Conservation (phyloP, 2,888 invertebrate genomes). For the Megastigmus dorsalis region DNA sequence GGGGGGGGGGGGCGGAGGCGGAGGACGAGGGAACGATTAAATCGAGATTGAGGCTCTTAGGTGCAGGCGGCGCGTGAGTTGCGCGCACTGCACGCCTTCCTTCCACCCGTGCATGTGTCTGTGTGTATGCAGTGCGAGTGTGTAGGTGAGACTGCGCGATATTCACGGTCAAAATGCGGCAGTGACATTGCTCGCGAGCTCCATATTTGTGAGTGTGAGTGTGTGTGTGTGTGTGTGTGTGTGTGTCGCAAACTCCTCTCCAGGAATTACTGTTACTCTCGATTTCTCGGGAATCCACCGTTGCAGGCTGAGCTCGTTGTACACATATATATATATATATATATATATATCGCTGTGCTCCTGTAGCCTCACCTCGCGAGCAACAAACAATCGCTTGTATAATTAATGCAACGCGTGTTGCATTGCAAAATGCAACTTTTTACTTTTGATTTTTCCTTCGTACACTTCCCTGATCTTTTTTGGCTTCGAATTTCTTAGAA, state of each 20-base stretch:
- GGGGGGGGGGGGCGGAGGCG: conserved; percentile 22
- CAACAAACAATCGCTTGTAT: too few species aligned
- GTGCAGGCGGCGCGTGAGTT: conserved; percentile 37
- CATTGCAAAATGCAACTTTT: conserved; percentile 33
- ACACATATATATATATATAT: too few species aligned
- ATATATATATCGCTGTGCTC: too few species aligned
- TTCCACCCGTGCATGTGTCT: too few species aligned
- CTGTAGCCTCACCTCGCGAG: too few species aligned
- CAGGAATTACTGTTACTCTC: conserved; percentile 55
- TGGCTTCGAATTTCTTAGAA: conserved; percentile 42
- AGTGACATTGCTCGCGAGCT: conserved; percentile 53
- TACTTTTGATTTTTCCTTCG: background rate
- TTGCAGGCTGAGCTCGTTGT: too few species aligned
- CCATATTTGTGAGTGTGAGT: too few species aligned
- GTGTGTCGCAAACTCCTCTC: conserved; percentile 54
- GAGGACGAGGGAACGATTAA: conserved; percentile 54
- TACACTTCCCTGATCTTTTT: conserved; percentile 29
- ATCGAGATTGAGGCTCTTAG: conserved; percentile 54
- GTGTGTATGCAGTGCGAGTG: too few species aligned
- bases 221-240: too few species aligned
- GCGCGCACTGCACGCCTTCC: too few species aligned
- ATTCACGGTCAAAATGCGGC: conserved; percentile 54
- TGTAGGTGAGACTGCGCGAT: background rate
- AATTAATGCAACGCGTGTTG: too few species aligned
- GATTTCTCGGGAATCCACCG: conserved; percentile 47